Conservation (phyloP, 2,797 vertebrate genomes). For the Choloepus didactylus region DNA sequence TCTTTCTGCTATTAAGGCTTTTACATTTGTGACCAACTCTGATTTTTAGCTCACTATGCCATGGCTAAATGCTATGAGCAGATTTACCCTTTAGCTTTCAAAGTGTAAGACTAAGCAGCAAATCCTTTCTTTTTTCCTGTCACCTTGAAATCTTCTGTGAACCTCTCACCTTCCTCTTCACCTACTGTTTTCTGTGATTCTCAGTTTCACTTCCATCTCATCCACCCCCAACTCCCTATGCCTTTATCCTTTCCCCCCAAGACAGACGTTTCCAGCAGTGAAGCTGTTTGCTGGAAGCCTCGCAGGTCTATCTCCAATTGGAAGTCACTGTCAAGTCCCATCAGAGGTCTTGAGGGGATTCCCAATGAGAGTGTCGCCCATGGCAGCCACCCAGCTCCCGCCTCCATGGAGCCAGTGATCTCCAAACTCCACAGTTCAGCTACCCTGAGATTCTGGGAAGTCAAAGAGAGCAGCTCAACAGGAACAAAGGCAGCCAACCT, state of each 20-base stretch:
- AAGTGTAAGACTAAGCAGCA: background rate
- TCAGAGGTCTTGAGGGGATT: background rate
- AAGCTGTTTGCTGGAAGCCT: background rate
- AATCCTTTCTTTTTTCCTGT: background rate
- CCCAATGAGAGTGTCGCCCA: background rate
- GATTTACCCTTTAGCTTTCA: slow-evolving; percentile 51
- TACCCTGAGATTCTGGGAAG: background rate
- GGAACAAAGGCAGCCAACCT: background rate
- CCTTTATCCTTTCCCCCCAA: background rate
- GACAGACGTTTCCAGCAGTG: background rate
- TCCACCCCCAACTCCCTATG: background rate
- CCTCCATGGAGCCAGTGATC: background rate
- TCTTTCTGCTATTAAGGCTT: slow-evolving; percentile 43
- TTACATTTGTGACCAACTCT: slow-evolving; percentile 9
- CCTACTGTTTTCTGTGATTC: background rate
- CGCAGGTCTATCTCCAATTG: background rate
- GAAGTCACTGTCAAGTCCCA: slow-evolving; percentile 8
- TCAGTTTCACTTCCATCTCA: background rate
- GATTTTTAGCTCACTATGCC: background rate
- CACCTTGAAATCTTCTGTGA: background rate
- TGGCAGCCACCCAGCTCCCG: background rate
- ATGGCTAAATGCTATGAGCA: background rate
- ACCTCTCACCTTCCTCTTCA: background rate
- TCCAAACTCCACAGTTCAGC: background rate
- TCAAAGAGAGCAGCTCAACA: background rate